Evolutionary conservation across 1,140 invertebrate genomes (phyloP).

Genomic region (Drosophila asahinai): DNA sequence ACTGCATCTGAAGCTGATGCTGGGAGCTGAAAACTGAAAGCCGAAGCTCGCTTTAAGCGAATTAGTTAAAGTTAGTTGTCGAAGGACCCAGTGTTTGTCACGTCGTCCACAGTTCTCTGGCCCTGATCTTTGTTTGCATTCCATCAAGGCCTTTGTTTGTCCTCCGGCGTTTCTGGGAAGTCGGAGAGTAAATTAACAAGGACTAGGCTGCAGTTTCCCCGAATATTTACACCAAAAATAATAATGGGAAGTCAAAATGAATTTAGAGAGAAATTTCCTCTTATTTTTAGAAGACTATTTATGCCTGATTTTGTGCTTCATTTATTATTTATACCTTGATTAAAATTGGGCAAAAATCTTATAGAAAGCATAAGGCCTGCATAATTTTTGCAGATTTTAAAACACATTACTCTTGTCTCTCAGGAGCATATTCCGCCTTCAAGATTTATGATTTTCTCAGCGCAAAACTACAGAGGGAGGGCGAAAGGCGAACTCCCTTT

Average conservation of each 20-base stretch:
- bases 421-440: conserved; percentile 25
- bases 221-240: conserved; percentile 2
- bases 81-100: conserved; percentile 34
- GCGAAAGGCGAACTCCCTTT: conserved; percentile 12
- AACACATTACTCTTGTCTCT: conserved; percentile 11
- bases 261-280: background rate
- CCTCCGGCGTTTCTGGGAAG: conserved; percentile 8
- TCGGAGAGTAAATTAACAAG: conserved; percentile 49
- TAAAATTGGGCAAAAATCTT: background rate
- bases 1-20: conserved; percentile 12
- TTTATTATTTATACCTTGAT: conserved; percentile 1
- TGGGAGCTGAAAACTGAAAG: conserved; percentile 2
- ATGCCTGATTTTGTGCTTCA: too few species aligned
- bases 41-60: conserved; percentile 59
- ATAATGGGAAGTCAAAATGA: background rate
- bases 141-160: conserved; percentile 31
- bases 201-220: conserved; percentile 25
- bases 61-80: conserved; percentile 41
- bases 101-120: conserved; percentile 43
- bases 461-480: background rate
- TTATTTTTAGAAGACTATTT: background rate
- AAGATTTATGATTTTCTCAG: conserved; percentile 13
- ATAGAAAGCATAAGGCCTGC: background rate
- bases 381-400: conserved; percentile 11
- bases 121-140: conserved; percentile 41